A percentile compares a stretch with the other conserved stretches of the same genome.
These are phyloP conservation scores for Aporrectodea caliginosa DNA, from an alignment of 1,140 invertebrate species.

Conservation along the genomic window DNA sequence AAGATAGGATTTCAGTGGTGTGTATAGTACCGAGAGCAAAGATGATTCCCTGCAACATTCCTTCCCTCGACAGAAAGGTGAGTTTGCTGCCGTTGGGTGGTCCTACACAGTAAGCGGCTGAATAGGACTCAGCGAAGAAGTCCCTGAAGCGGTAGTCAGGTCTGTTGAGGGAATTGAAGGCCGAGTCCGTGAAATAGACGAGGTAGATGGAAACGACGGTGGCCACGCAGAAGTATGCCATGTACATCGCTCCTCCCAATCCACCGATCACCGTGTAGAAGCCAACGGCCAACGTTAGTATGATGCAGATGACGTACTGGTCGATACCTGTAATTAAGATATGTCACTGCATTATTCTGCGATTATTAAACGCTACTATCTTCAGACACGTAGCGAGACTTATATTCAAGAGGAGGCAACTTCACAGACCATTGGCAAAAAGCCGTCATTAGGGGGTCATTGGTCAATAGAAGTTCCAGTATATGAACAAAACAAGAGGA, in stretches of 20 bases:
- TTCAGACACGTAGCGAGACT: too few species aligned
- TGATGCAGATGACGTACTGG: neutral
- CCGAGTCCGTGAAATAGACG: conserved; percentile 20
- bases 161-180: conserved; percentile 9
- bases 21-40: conserved; percentile 19
- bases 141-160: neutral
- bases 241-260: conserved; percentile 20
- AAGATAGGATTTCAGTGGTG: too few species aligned
- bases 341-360: too few species aligned
- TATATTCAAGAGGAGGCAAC: too few species aligned
- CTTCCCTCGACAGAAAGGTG: conserved; percentile 22
- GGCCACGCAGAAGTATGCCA: conserved; percentile 15
- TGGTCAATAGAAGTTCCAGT: too few species aligned
- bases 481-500: too few species aligned
- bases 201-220: conserved; percentile 14
- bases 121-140: neutral
- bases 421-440: too few species aligned
- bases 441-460: too few species aligned
- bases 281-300: conserved; percentile 17
- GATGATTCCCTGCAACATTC: conserved; percentile 21
- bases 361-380: too few species aligned
- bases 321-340: conserved; percentile 1
- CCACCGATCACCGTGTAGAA: conserved; percentile 25
- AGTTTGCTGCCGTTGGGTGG: neutral
- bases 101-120: neutral